phyloP scores from a whole-genome alignment of 2,113 vertebrate species.

The Petroica traversi region DNA sequence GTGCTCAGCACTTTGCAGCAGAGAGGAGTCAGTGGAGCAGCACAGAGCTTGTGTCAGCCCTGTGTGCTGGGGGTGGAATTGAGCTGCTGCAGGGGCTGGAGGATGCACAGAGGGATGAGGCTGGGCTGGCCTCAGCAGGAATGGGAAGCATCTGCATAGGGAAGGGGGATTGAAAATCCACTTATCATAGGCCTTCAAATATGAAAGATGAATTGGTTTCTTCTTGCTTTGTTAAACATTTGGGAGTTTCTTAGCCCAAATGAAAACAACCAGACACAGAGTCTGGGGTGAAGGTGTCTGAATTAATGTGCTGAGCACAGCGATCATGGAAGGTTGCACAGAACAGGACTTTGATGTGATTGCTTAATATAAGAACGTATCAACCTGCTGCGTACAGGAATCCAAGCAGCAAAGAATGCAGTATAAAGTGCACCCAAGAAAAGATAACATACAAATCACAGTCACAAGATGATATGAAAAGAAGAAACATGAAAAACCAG shows the following conservation, averaged over 20 bases:
- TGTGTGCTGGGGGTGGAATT: not conserved
- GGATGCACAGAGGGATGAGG: not conserved
- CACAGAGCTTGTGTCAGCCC: not conserved
- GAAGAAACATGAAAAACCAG: not conserved
- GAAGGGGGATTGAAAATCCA: not conserved
- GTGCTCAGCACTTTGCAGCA: not conserved
- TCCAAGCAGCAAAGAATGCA: not conserved
- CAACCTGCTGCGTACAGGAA: not conserved
- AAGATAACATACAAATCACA: not conserved
- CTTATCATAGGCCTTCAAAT: not conserved
- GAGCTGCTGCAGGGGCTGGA: not conserved
- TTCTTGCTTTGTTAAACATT: not conserved
- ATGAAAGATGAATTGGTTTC: not conserved
- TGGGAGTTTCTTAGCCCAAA: not conserved
- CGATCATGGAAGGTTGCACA: not conserved
- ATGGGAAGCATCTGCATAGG: not conserved
- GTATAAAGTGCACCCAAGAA: not conserved
- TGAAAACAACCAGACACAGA: not conserved
- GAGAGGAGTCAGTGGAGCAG: not conserved
- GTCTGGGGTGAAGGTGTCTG: not conserved
- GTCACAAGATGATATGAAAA: not conserved
- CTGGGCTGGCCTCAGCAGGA: not conserved
- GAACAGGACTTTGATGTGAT: not conserved
- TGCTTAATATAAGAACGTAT: not conserved
- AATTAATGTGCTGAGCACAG: not conserved